phyloP scores from a whole-genome alignment of 2,113 vertebrate species.

The Oncorhynchus kisutch region DNA sequence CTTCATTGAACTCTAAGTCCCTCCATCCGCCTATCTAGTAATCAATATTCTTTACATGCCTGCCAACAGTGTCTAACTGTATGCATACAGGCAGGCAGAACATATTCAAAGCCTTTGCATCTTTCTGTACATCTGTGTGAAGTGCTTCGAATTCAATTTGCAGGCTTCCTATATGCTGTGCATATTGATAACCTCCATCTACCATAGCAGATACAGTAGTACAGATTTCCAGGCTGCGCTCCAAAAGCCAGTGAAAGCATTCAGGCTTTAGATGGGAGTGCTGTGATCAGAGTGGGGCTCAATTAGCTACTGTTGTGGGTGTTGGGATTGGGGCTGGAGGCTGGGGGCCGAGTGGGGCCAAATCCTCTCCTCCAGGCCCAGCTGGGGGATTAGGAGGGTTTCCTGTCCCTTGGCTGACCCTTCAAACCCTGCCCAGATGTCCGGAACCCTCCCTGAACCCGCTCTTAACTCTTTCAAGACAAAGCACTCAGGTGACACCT shows the following conservation, averaged over 20 bases:
- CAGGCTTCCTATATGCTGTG: neutral
- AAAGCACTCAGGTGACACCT: slow-evolving; percentile 69
- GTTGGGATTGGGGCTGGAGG: slow-evolving; percentile 13
- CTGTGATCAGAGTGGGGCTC: slow-evolving; percentile 50
- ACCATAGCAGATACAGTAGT: slow-evolving; percentile 34
- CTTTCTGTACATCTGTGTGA: no score
- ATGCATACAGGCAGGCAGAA: no score
- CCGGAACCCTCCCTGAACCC: slow-evolving; percentile 53
- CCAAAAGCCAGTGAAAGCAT: slow-evolving; percentile 47
- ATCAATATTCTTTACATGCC: neutral
- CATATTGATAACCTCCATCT: neutral
- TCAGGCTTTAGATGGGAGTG: slow-evolving; percentile 51
- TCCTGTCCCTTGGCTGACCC: slow-evolving; percentile 76
- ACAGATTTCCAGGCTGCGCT: slow-evolving; percentile 45
- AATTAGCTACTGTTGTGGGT: slow-evolving; percentile 66
- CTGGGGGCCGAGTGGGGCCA: slow-evolving; percentile 46
- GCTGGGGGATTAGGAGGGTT: slow-evolving; percentile 72
- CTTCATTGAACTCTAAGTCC: no score
- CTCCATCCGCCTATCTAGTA: slow-evolving; percentile 2
- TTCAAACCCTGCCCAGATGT: slow-evolving; percentile 74
- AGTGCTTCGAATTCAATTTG: no score
- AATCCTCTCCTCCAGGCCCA: slow-evolving; percentile 62
- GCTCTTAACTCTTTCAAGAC: slow-evolving; percentile 59
- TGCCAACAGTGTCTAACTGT: neutral
- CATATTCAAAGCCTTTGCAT: no score